These are phyloP conservation scores for Coecobrya sp. DNA, from an alignment of 2,888 invertebrate genomes.

Conservation along the genomic window DNA sequence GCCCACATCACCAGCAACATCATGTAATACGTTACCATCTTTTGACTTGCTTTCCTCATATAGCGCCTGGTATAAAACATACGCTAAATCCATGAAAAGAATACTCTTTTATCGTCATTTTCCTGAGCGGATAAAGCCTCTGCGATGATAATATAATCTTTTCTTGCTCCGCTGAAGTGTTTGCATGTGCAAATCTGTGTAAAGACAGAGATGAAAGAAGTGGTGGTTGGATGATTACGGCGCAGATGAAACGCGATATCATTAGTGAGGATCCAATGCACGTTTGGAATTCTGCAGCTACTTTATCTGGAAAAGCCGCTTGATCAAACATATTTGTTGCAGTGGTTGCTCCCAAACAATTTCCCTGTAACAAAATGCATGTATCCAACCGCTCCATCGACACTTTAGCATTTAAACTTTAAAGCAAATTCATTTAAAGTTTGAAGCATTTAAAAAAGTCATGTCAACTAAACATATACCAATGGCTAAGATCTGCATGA, in stretches of 20 bases:
- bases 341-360: too few species aligned
- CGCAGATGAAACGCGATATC: background rate
- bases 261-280: constrained; percentile 10
- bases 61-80: background rate
- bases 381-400: too few species aligned
- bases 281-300: background rate
- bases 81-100: background rate
- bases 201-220: background rate
- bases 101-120: background rate
- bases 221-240: background rate
- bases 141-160: background rate
- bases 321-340: background rate
- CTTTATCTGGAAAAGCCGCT: background rate
- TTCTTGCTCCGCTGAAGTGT: background rate
- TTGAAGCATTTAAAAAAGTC: too few species aligned
- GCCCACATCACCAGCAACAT: too few species aligned
- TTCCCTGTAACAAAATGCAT: too few species aligned
- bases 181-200: constrained; percentile 17
- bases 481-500: too few species aligned
- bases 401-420: too few species aligned
- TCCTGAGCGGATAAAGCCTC: background rate
- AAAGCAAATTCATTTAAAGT: too few species aligned
- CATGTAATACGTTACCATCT: background rate
- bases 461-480: too few species aligned
- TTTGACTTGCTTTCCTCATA: background rate